These are phyloP conservation scores for Poeciliopsis infans DNA, from an alignment of 2,797 vertebrate genomes.

Conservation along the genomic window DNA sequence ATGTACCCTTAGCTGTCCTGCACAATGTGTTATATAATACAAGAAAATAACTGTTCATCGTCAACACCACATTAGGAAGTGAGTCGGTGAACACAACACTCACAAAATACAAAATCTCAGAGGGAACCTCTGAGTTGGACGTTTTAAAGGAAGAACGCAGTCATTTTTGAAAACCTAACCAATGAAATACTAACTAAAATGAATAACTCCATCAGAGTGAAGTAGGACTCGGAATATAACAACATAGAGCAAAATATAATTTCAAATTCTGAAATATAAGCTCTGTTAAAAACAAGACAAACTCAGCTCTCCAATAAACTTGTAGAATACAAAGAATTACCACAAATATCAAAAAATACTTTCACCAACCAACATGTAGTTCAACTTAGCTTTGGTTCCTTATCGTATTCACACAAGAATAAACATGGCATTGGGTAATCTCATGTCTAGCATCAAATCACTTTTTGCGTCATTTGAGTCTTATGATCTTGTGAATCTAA, in stretches of 20 bases:
- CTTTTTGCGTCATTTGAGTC: conserved; percentile 27
- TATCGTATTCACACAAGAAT: neutral
- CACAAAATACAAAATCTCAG: neutral
- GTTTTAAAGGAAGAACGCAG: neutral
- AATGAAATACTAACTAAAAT: conserved; percentile 3
- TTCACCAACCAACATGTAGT: neutral
- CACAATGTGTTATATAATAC: neutral
- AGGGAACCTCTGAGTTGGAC: neutral
- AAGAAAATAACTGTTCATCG: neutral
- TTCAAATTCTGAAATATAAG: neutral
- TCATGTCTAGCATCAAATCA: conserved; percentile 17
- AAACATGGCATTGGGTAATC: conserved; percentile 3
- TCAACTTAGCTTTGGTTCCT: neutral
- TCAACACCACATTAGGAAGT: neutral
- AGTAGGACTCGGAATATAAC: neutral
- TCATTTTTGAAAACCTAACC: neutral
- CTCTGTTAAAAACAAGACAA: neutral
- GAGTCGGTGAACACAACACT: neutral
- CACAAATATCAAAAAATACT: neutral
- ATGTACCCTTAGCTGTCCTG: neutral
- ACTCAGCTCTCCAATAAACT: neutral
- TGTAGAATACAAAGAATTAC: neutral
- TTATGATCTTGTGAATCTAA: conserved; percentile 37
- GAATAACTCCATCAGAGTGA: conserved; percentile 1
- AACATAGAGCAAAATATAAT: neutral